Evolutionary conservation across 2,888 invertebrate species (phyloP), one percentile per base, ranked within the genome.

Genomic region (Drosophila affinis): DNA sequence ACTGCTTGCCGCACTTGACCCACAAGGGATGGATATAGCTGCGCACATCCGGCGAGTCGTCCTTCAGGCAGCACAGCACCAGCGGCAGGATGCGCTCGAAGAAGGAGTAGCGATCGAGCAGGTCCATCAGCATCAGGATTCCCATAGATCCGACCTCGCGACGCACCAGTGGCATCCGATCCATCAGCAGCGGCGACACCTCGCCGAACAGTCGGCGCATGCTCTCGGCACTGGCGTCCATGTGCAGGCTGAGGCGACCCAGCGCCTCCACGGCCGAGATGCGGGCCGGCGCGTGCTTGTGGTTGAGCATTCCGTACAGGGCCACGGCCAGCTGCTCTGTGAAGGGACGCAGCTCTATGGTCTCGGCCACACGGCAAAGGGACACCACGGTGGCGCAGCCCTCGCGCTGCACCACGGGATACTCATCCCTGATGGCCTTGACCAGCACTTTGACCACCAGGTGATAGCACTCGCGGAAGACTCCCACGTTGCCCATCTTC

Each of bases 141-240:
- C 97, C 95, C 79, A 96, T 95, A 81, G 94, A 92, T 0, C 96
- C 95, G 4, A 97, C 96, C 78, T 96, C 96, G 86, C 93, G 92
- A 52, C 98, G 94, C 0, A 98, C 98, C 64, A 94, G 92, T 0
- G 95, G 94, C 87, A 95, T 95, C 81, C 95, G 95, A 93, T 98
- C 98, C 93, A 98, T 98, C 5, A 98, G 91, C 79, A 96, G 94
- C 84, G 97, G 97, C 0, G 97, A 97, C 90, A 98, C 93, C n/a
- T 96, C 96, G 0, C 94, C 95, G 24, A 96, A 93, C 0, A 96
- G 95, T 61, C 95, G 93, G 72, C 96, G 95, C 75, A 97, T 94
- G 47, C 93, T 94, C 88, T 96, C 96, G 1, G 93, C 94, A 89
- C 95, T 95, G 3, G 96, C 95, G 51, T 91, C 90, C 51, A 93